phyloP scores from a whole-genome alignment of 2,113 vertebrate genomes.

The Alligator sinensis region DNA sequence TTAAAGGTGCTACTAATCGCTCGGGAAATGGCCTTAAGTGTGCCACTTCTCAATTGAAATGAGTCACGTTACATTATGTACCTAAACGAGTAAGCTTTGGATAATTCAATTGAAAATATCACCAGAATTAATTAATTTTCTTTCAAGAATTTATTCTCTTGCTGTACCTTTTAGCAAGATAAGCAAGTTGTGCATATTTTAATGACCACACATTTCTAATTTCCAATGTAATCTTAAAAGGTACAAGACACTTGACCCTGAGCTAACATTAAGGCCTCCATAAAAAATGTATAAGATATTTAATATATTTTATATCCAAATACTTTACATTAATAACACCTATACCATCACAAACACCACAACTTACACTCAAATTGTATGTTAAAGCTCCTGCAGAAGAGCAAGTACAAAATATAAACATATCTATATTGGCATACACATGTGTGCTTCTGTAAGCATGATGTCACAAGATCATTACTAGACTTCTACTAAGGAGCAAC shows the following conservation, averaged over 20 bases:
- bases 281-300: neutral
- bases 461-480: neutral
- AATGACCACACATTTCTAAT: conserved; percentile 1
- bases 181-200: neutral
- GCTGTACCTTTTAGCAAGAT: neutral
- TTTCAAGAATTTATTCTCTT: neutral
- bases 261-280: neutral
- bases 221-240: conserved; percentile 7
- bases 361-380: neutral
- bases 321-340: neutral
- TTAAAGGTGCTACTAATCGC: neutral
- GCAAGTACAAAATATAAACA: neutral
- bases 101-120: neutral
- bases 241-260: neutral
- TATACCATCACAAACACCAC: neutral
- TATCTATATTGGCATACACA: neutral
- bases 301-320: neutral
- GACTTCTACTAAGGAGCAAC: neutral
- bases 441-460: neutral
- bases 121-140: neutral
- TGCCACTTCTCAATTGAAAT: neutral
- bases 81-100: conserved; percentile 10
- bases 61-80: neutral
- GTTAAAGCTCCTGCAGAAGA: conserved; percentile 4
- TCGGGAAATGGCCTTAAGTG: neutral